Evolutionary conservation across 2,888 invertebrate species (phyloP).

Genomic region (Teleiodes luculella): DNA sequence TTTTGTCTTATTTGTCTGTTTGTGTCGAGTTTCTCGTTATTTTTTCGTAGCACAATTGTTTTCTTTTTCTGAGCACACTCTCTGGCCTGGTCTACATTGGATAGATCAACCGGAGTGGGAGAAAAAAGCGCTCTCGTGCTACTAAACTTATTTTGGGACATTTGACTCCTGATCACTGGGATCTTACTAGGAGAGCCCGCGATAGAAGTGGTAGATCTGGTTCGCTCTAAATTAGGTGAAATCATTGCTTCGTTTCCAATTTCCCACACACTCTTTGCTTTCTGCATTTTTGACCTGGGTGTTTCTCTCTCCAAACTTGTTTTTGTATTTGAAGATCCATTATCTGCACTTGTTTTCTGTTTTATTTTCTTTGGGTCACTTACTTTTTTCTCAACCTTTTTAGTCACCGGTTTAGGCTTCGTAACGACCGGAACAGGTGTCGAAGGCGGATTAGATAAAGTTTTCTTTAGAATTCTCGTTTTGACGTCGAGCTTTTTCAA

Average conservation of each 20-base stretch:
- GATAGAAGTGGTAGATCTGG: constrained; percentile 74
- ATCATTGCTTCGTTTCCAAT: constrained; percentile 65
- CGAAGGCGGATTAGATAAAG: constrained; percentile 74
- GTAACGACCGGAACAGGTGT: constrained; percentile 70
- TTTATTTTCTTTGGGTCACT: constrained; percentile 65
- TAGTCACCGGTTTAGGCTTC: constrained; percentile 62
- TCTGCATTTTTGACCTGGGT: constrained; percentile 67
- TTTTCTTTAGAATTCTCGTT: constrained; percentile 76
- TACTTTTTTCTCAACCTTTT: constrained; percentile 64
- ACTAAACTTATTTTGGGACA: constrained; percentile 71
- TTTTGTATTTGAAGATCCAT: constrained; percentile 63
- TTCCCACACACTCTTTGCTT: constrained; percentile 78
- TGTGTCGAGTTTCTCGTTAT: constrained; percentile 55
- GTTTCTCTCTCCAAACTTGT: constrained; percentile 51
- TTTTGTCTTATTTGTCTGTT: constrained; percentile 70
- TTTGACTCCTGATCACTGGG: constrained; percentile 78
- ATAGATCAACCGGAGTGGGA: constrained; percentile 79
- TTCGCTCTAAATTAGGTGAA: constrained; percentile 64
- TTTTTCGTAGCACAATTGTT: constrained; percentile 53
- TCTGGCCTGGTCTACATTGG: constrained; percentile 74
- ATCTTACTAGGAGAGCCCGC: constrained; percentile 80
- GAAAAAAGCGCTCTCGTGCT: constrained; percentile 75
- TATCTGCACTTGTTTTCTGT: constrained; percentile 59
- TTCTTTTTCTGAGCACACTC: constrained; percentile 77
- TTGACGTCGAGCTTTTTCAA: constrained; percentile 74